phyloP scores from a whole-genome alignment of 2,113 vertebrate genomes.

The Onychostoma macrolepis region DNA sequence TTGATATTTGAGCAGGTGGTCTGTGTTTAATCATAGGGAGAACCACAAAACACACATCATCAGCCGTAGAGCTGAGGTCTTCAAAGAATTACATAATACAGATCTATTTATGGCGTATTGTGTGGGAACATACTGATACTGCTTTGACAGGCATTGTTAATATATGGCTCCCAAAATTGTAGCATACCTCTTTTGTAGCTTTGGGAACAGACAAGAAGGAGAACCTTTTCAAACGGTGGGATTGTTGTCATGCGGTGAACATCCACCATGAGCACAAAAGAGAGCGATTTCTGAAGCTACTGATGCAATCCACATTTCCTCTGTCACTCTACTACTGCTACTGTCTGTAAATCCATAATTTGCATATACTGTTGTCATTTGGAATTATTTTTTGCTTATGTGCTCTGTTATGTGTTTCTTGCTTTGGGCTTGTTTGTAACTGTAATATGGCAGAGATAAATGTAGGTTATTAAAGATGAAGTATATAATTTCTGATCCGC shows the following conservation, averaged over 20 bases:
- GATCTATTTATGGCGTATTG: neutral
- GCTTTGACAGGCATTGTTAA: neutral
- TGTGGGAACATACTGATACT: constrained; percentile 34
- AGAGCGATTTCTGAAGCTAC: neutral
- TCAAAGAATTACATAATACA: constrained; percentile 25
- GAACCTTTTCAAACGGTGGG: neutral
- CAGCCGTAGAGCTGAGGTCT: neutral
- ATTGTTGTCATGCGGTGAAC: constrained; percentile 2
- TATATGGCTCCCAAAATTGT: neutral
- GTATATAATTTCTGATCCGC: neutral
- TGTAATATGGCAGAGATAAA: neutral
- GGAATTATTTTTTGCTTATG: neutral
- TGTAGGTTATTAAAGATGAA: neutral
- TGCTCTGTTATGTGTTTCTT: neutral
- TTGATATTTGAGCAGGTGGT: constrained; percentile 27
- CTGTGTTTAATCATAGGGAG: neutral
- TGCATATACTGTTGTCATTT: neutral
- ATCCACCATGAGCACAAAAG: constrained; percentile 15
- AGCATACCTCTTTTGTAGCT: neutral
- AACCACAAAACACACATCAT: constrained; percentile 28
- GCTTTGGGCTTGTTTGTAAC: constrained; percentile 6
- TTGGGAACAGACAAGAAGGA: neutral
- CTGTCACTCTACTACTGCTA: neutral
- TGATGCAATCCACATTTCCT: neutral
- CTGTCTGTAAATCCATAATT: constrained; percentile 4